A percentile compares a stretch with the other conserved stretches of the same genome.
Evolutionary conservation across 2,888 invertebrate species (phyloP).

Genomic region (Dryobota labecula): DNA sequence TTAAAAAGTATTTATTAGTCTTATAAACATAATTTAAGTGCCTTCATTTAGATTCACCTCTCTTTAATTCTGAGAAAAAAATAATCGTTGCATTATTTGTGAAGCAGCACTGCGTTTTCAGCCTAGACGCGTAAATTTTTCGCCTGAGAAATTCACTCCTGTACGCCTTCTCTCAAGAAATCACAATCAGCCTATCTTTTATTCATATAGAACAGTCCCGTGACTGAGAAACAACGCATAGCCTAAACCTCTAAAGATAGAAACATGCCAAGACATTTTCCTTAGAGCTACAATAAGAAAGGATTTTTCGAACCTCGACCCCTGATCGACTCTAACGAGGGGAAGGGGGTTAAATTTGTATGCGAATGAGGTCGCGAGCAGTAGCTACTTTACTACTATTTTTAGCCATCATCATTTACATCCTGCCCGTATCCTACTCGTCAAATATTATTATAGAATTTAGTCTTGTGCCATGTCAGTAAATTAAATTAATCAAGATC

Average conservation of each 20-base stretch:
- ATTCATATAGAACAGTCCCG: not conserved
- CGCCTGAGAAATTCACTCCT: too few relatives aligned
- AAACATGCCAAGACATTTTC: slow-evolving; percentile 8
- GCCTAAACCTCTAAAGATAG: not conserved
- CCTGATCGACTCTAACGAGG: slow-evolving; percentile 10
- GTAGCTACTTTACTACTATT: slow-evolving; percentile 5
- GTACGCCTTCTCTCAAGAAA: not conserved
- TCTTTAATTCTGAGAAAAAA: too few relatives aligned
- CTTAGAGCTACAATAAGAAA: slow-evolving; percentile 24
- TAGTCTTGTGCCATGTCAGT: not conserved
- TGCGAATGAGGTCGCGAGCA: slow-evolving; percentile 15
- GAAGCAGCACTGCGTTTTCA: too few relatives aligned
- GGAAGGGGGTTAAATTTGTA: slow-evolving; percentile 23
- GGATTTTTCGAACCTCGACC: slow-evolving; percentile 39
- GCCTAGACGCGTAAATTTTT: too few relatives aligned
- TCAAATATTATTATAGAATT: not conserved
- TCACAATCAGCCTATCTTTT: not conserved
- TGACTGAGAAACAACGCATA: not conserved
- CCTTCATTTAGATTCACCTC: too few relatives aligned
- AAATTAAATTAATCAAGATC: slow-evolving; percentile 15
- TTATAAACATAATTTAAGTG: too few relatives aligned
- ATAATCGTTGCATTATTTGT: too few relatives aligned
- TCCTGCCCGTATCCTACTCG: not conserved
- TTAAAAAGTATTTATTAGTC: too few relatives aligned
- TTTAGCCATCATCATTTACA: not conserved